phyloP scores from a whole-genome alignment of 64 coral and sea anemone species.

The Hydrozoanthus tunicans region DNA sequence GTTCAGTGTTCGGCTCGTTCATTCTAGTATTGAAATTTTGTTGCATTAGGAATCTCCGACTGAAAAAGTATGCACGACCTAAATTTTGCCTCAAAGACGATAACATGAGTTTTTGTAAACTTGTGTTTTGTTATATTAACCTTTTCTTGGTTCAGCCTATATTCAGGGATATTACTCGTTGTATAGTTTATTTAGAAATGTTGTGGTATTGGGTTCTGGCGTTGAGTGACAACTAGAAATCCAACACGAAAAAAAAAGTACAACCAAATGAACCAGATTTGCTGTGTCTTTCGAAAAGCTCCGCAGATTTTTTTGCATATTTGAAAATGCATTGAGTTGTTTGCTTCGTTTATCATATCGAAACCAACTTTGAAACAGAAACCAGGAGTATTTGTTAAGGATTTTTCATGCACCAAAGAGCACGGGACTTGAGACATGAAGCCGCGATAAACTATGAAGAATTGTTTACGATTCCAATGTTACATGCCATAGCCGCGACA shows the following conservation, averaged over 20 bases:
- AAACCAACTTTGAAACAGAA: not conserved
- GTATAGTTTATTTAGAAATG: not conserved
- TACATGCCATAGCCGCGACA: slow-evolving; percentile 20
- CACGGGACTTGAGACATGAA: not conserved
- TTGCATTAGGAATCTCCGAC: not conserved
- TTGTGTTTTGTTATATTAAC: slow-evolving; percentile 30
- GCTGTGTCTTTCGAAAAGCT: not conserved
- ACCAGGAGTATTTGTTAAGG: not conserved
- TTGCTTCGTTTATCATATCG: not conserved
- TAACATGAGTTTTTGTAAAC: not conserved
- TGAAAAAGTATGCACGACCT: not conserved
- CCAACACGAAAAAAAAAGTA: not conserved
- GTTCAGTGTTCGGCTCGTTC: not conserved
- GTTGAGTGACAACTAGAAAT: slow-evolving; percentile 22
- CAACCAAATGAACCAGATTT: not conserved
- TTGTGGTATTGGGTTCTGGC: not conserved
- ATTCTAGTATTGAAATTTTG: not conserved
- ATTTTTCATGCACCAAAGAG: not conserved
- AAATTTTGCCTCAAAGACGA: slow-evolving; percentile 20
- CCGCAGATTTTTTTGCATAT: not conserved
- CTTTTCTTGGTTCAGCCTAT: slow-evolving; percentile 9
- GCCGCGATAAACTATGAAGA: not conserved
- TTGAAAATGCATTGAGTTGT: not conserved
- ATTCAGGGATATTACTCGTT: slow-evolving; percentile 5
- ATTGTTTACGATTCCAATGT: slow-evolving; percentile 24